Conservation (phyloP, 2,113 vertebrate species). For the Xenopus laevis region DNA sequence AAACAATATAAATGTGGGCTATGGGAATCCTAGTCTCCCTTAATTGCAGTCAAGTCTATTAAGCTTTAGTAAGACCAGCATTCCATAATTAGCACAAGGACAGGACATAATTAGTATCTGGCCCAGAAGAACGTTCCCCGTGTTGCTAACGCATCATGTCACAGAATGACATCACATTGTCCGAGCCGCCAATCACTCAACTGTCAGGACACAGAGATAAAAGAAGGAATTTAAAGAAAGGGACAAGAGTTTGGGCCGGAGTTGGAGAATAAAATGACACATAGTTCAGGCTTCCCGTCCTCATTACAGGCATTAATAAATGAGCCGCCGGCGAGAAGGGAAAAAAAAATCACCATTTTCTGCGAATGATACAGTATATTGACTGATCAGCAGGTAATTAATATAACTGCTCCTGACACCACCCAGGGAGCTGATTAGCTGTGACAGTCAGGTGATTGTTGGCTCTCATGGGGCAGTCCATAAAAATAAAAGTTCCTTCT, state of each 20-base stretch:
- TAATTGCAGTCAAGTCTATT: too few relatives aligned
- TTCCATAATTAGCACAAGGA: neutral
- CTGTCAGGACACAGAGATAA: neutral
- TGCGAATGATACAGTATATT: neutral
- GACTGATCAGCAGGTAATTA: neutral
- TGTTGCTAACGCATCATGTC: neutral
- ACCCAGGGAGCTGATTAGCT: too few relatives aligned
- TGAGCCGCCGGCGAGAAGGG: neutral
- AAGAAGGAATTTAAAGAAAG: neutral
- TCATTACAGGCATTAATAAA: slow-evolving; percentile 2
- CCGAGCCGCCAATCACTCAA: slow-evolving; percentile 2
- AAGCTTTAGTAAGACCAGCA: neutral
- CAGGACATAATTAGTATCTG: slow-evolving; percentile 24
- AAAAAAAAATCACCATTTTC: too few relatives aligned
- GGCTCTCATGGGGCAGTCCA: too few relatives aligned
- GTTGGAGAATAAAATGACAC: neutral
- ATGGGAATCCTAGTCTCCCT: too few relatives aligned
- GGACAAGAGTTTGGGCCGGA: too few relatives aligned
- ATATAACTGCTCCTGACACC: neutral
- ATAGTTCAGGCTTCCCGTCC: neutral
- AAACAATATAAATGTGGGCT: too few relatives aligned
- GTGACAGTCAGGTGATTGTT: too few relatives aligned
- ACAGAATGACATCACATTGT: neutral
- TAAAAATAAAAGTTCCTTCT: too few relatives aligned
- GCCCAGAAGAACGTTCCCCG: too few relatives aligned